A percentile compares a stretch with the other conserved stretches of the same genome.
Conservation (phyloP, 35 echinoderm and acorn worm species). For the Apostichopus californicus region DNA sequence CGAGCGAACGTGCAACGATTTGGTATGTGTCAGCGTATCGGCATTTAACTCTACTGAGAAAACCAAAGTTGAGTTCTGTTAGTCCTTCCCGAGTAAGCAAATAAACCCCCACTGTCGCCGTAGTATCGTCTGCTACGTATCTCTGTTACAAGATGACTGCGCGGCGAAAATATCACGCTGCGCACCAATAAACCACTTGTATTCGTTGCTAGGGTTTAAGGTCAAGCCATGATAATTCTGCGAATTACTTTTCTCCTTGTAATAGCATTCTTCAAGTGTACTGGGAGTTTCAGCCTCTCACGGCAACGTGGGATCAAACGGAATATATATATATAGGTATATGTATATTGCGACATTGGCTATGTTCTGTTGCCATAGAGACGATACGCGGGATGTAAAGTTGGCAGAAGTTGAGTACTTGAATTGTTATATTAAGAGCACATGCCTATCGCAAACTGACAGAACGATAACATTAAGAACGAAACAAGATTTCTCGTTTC, state of each 20-base stretch:
- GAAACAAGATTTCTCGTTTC: no score
- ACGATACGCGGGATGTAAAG: neutral
- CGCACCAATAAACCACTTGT: neutral
- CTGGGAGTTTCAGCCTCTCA: neutral
- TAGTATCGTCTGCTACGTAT: neutral
- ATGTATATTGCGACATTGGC: neutral
- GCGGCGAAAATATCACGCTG: neutral
- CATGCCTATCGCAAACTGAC: no score
- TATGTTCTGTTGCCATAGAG: neutral
- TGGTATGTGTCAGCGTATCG: neutral
- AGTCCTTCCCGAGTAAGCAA: neutral
- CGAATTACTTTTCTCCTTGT: neutral
- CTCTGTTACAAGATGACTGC: conserved; percentile 3
- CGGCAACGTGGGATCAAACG: neutral
- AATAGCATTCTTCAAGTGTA: neutral
- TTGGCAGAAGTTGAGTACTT: no score
- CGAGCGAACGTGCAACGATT: neutral
- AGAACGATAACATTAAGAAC: no score
- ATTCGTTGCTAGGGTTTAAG: neutral
- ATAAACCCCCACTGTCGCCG: neutral
- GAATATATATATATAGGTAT: neutral
- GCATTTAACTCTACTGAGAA: neutral
- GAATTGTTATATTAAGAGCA: no score
- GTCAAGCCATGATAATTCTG: neutral
- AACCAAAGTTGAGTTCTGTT: neutral